Evolutionary conservation across 2,113 vertebrate species (phyloP).

Genomic region (Syngnathus typhle): DNA sequence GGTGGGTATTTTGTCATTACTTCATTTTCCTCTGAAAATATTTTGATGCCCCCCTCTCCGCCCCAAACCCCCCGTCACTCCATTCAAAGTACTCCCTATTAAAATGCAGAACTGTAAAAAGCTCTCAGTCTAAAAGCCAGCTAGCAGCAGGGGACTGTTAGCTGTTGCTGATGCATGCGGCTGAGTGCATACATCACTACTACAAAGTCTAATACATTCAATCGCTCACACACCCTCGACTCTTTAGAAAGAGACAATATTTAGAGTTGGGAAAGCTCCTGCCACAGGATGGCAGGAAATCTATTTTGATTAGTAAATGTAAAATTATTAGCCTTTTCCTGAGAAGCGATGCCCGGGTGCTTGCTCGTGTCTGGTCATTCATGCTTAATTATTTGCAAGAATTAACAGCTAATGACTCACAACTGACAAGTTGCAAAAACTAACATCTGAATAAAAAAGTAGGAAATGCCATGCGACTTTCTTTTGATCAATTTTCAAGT

Average conservation of each 20-base stretch:
- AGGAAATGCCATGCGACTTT: slow-evolving; percentile 2
- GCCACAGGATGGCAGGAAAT: slow-evolving; percentile 33
- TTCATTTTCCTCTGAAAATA: slow-evolving; percentile 68
- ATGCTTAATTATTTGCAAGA: slow-evolving; percentile 29
- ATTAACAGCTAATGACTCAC: slow-evolving; percentile 19
- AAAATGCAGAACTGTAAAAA: slow-evolving; percentile 69
- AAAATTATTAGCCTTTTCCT: slow-evolving; percentile 33
- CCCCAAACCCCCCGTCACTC: slow-evolving; percentile 41
- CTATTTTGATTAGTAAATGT: slow-evolving; percentile 35
- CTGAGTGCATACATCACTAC: slow-evolving; percentile 69
- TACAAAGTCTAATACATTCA: slow-evolving; percentile 67
- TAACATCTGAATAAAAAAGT: slow-evolving; percentile 12
- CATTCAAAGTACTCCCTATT: slow-evolving; percentile 70
- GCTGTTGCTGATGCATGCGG: slow-evolving; percentile 69
- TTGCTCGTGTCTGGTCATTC: slow-evolving; percentile 13
- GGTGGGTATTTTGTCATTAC: slow-evolving; percentile 69
- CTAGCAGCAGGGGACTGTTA: slow-evolving; percentile 67
- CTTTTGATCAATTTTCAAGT: too few species aligned
- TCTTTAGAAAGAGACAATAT: slow-evolving; percentile 62
- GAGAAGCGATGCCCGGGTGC: slow-evolving; percentile 30
- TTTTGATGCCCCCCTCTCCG: slow-evolving; percentile 64
- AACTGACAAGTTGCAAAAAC: slow-evolving; percentile 21
- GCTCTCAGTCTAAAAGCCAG: slow-evolving; percentile 67
- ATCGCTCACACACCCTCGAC: slow-evolving; percentile 60
- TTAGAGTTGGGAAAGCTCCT: slow-evolving; percentile 45